Conservation (phyloP, 2,113 vertebrate genomes). For the Rutilus rutilus region DNA sequence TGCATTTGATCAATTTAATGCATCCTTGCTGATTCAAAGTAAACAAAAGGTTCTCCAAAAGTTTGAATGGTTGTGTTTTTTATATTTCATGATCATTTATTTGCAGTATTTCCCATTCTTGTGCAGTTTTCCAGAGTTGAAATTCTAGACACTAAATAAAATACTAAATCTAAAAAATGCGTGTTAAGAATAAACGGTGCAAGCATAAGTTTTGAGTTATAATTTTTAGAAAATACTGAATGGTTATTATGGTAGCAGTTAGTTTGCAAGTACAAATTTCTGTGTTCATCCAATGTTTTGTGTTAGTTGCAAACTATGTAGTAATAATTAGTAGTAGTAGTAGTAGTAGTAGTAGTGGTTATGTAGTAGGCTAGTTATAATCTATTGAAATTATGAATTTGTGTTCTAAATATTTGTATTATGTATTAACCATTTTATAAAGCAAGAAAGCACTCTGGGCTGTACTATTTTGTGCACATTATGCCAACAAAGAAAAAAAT, state of each 20-base stretch:
- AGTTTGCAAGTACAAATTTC: not conserved
- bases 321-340: not conserved
- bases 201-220: not conserved
- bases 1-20: not conserved
- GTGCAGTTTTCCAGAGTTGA: not conserved
- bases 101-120: not conserved
- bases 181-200: not conserved
- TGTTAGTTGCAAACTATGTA: not conserved
- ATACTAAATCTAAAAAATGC: not conserved
- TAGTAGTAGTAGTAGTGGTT: too few species aligned
- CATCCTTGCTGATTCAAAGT: not conserved
- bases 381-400: not conserved
- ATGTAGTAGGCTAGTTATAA: too few species aligned
- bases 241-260: not conserved
- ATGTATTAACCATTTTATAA: not conserved
- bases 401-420: not conserved
- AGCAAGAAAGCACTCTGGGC: not conserved
- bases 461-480: not conserved
- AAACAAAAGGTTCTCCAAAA: not conserved
- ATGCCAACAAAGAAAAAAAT: constrained; percentile 3
- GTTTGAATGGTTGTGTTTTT: not conserved
- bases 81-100: not conserved
- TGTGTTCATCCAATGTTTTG: not conserved
- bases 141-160: not conserved
- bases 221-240: not conserved